Conservation (phyloP, 2,113 vertebrate genomes). For the Thamnaconus septentrionalis region DNA sequence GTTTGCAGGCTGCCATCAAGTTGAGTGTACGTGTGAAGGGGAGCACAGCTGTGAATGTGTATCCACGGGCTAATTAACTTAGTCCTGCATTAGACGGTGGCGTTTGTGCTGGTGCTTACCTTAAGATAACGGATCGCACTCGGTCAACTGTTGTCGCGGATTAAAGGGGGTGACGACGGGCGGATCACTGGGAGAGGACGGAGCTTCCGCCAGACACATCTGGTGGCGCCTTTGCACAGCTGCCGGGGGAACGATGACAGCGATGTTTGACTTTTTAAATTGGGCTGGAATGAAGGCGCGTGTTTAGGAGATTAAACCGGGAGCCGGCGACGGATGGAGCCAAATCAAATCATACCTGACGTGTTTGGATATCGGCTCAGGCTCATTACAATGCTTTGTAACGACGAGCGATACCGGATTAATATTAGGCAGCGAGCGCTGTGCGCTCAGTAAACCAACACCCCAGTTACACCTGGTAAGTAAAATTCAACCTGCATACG, state of each 20-base stretch:
- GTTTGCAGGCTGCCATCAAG: constrained; percentile 43
- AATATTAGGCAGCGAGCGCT: too few species aligned
- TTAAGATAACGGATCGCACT: constrained; percentile 26
- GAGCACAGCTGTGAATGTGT: constrained; percentile 16
- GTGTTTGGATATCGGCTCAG: background rate
- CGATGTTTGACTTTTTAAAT: constrained; percentile 50
- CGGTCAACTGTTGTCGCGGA: constrained; percentile 26
- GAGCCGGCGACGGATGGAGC: constrained; percentile 4
- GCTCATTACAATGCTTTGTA: too few species aligned
- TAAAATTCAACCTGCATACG: too few species aligned
- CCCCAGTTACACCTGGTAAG: too few species aligned
- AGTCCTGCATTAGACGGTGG: constrained; percentile 19
- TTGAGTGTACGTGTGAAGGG: background rate
- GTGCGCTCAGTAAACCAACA: too few species aligned
- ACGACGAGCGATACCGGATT: too few species aligned
- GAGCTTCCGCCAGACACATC: constrained; percentile 18
- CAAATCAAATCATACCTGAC: background rate
- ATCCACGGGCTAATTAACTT: constrained; percentile 27
- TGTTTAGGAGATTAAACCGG: constrained; percentile 31
- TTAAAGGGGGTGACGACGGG: constrained; percentile 21
- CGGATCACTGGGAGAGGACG: constrained; percentile 7
- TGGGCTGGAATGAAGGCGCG: constrained; percentile 13
- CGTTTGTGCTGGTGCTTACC: constrained; percentile 16
- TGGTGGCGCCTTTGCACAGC: constrained; percentile 47
- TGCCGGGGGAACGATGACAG: constrained; percentile 19